Percentiles rank a stretch among this genome's conserved stretches.
phyloP scores from a whole-genome alignment of 2,888 invertebrate genomes.

The Nomada goodeniana region DNA sequence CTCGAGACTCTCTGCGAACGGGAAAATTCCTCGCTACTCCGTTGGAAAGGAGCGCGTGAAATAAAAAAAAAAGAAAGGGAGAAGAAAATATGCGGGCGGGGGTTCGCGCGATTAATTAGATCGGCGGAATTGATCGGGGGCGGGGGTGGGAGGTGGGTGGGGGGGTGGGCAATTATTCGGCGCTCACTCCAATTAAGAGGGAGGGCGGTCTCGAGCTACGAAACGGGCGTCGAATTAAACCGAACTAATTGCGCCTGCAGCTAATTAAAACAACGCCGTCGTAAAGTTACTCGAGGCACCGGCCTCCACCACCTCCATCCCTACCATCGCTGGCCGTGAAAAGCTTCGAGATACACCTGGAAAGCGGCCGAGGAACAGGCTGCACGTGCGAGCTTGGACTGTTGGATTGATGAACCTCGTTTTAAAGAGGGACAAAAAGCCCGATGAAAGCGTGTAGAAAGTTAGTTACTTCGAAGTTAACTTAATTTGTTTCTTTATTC shows the following conservation, averaged over 20 bases:
- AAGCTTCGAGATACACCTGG: conserved; percentile 27
- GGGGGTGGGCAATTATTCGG: conserved; percentile 48
- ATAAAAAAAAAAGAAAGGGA: neutral
- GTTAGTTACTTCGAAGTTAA: neutral
- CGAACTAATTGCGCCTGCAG: conserved; percentile 59
- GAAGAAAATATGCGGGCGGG: neutral
- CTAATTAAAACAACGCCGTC: conserved; percentile 58
- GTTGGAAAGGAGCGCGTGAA: conserved; percentile 3
- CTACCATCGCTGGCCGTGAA: conserved; percentile 22
- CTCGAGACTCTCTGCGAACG: conserved; percentile 18
- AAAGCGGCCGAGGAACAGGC: conserved; percentile 19
- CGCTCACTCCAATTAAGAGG: conserved; percentile 55
- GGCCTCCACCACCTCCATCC: neutral
- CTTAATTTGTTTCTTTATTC: neutral
- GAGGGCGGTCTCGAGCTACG: conserved; percentile 54
- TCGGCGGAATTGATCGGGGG: conserved; percentile 40
- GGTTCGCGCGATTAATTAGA: conserved; percentile 51
- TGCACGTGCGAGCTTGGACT: neutral
- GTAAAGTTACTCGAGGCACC: conserved; percentile 47
- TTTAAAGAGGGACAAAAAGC: neutral
- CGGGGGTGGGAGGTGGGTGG: neutral
- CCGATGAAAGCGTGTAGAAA: neutral
- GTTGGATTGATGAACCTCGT: conserved; percentile 3
- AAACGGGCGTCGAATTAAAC: conserved; percentile 56
- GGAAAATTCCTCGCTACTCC: neutral